Conservation (phyloP, 2,797 vertebrate genomes). For the Cercopithecus mitis region DNA sequence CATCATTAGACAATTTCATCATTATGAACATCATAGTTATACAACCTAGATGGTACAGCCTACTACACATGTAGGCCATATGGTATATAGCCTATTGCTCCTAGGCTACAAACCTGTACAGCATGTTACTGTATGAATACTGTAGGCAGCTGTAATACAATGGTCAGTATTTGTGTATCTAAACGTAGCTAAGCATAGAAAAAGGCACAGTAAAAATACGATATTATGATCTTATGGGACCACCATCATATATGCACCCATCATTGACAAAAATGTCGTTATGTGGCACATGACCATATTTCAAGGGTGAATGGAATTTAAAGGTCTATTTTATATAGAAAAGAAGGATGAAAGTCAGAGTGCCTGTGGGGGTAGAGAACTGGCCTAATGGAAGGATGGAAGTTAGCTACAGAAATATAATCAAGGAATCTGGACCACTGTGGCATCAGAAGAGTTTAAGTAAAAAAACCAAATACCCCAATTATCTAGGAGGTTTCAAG, state of each 20-base stretch:
- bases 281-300: not conserved
- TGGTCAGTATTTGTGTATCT: not conserved
- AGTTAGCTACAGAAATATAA: not conserved
- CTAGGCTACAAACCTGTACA: not conserved
- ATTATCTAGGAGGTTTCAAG: conserved; percentile 62
- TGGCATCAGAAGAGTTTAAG: conserved; percentile 71
- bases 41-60: not conserved
- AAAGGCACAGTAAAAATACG: not conserved
- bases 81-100: not conserved
- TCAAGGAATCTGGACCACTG: not conserved
- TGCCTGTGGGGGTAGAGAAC: not conserved
- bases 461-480: conserved; percentile 70
- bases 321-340: not conserved
- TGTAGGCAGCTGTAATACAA: not conserved
- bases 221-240: not conserved
- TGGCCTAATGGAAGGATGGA: not conserved
- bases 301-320: not conserved
- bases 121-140: not conserved
- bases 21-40: not conserved
- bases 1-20: not conserved
- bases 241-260: not conserved
- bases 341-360: not conserved
- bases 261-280: not conserved
- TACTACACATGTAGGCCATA: not conserved
- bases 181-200: not conserved